phyloP scores from a whole-genome alignment of 2,113 vertebrate species.

The Motacilla alba region DNA sequence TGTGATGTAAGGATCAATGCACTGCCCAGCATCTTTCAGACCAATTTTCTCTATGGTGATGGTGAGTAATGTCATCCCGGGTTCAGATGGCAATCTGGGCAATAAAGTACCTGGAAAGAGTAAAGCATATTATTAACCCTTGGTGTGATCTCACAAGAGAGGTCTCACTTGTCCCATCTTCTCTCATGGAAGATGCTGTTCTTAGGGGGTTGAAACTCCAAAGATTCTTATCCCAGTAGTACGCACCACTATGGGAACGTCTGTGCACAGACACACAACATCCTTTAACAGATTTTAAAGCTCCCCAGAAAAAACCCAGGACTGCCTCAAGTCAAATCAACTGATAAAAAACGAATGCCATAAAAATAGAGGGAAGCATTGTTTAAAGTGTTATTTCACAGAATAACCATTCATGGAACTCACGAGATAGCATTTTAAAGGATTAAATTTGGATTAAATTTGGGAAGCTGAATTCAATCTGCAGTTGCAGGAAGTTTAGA shows the following conservation, averaged over 20 bases:
- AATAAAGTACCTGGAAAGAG: conserved; percentile 88
- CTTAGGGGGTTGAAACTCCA: neutral
- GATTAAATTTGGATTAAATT: neutral
- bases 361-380: neutral
- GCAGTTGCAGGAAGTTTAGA: neutral
- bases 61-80: conserved; percentile 92
- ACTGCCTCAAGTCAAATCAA: neutral
- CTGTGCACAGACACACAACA: neutral
- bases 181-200: neutral
- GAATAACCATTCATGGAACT: neutral
- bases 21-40: conserved; percentile 96
- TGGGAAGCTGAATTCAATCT: neutral
- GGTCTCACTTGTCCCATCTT: neutral
- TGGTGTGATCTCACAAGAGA: neutral
- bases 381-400: neutral
- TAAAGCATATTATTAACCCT: neutral
- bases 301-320: neutral
- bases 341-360: neutral
- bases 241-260: neutral
- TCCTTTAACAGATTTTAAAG: neutral
- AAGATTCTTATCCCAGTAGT: neutral
- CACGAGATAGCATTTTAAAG: neutral
- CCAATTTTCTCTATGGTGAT: conserved; percentile 96
- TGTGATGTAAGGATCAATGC: conserved; percentile 96
- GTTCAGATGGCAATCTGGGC: conserved; percentile 94